Base-by-base conservation (phyloP, 2,888 invertebrate genomes). In the Drosophila tripunctata region DNA sequence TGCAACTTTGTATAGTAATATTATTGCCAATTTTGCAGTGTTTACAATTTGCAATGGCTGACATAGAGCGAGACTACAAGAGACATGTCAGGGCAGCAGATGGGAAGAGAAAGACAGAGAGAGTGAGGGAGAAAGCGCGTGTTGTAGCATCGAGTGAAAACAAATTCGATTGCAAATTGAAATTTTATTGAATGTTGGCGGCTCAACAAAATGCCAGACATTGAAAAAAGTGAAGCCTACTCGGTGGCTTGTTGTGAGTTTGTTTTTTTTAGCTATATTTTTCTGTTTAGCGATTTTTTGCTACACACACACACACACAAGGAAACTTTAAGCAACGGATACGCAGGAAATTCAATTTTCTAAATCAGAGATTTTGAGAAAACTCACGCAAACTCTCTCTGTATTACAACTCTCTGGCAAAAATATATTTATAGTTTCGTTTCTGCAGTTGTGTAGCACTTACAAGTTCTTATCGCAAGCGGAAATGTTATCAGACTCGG, bases 111-210 rank as follows among this genome's bases (percentile, higher is more conserved):
- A 38, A 12, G 7, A 6, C 41, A 35, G 41, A 36, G 36, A 21
- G 17, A 35, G 27, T 10, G 10, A 8, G 1, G 4, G 22, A 22
- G 22, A 3, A 4, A 22, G 27, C 27, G 27, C 27, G 27, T 40
- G 51, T 52, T n/a, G 15, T 8, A 24, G 40, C 43, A 40, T 45
- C 52, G 66, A 64, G 64, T 41, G 71, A 84, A 80, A 83, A 84
- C 71, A 83, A 86, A 87, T 85, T 83, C 85, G 61, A 81, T 87
- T 81, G 70, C 63, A 82, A 88, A 87, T 82, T 88, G 82, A 73
- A 84, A 78, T 87, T 87, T 83, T 80, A 83, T 81, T 87, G 75
- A 82, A 86, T 72, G 69, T 78, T 81, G 70, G 67, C 61, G 74
- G 74, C 40, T 30, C 48, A 12, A 40, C 58, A 44, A 54, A 67